Conservation (phyloP, 2,888 invertebrate genomes). For the Ganaspis brasiliensis region DNA sequence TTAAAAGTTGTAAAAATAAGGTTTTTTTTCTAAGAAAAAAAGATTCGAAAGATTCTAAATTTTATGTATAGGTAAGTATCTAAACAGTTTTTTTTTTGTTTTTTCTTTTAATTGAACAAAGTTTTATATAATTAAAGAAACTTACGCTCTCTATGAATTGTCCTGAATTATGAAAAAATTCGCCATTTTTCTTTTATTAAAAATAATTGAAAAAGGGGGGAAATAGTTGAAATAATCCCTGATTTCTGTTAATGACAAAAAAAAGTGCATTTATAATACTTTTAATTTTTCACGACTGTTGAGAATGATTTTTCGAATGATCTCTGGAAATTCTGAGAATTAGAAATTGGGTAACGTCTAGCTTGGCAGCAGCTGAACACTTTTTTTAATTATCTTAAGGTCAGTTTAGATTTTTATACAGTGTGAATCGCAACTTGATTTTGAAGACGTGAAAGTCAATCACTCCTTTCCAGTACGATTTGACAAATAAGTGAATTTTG, state of each 20-base stretch:
- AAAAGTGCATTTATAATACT: slow-evolving; percentile 37
- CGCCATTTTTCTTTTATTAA: not conserved
- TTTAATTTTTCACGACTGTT: slow-evolving; percentile 2
- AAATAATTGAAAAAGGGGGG: not conserved
- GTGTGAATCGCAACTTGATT: slow-evolving; percentile 64
- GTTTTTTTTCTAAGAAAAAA: too few relatives aligned
- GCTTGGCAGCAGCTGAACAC: slow-evolving; percentile 55
- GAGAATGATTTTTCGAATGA: not conserved
- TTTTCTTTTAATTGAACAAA: not conserved
- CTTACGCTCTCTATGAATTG: slow-evolving; percentile 2
- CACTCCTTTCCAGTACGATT: slow-evolving; percentile 31
- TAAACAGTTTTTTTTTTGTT: too few relatives aligned
- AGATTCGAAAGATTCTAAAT: too few relatives aligned
- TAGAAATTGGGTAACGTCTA: slow-evolving; percentile 10
- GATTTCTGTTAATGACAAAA: slow-evolving; percentile 34
- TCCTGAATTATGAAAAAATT: not conserved
- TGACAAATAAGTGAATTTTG: slow-evolving; percentile 46
- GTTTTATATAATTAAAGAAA: not conserved
- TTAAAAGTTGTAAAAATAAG: too few relatives aligned
- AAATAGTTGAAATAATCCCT: slow-evolving; percentile 8
- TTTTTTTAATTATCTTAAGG: slow-evolving; percentile 66
- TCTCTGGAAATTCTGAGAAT: slow-evolving; percentile 9
- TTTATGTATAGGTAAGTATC: too few relatives aligned
- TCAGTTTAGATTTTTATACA: slow-evolving; percentile 79
- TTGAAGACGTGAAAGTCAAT: slow-evolving; percentile 34